Conservation (phyloP, 2,113 vertebrate genomes). For the Tiliqua scincoides region DNA sequence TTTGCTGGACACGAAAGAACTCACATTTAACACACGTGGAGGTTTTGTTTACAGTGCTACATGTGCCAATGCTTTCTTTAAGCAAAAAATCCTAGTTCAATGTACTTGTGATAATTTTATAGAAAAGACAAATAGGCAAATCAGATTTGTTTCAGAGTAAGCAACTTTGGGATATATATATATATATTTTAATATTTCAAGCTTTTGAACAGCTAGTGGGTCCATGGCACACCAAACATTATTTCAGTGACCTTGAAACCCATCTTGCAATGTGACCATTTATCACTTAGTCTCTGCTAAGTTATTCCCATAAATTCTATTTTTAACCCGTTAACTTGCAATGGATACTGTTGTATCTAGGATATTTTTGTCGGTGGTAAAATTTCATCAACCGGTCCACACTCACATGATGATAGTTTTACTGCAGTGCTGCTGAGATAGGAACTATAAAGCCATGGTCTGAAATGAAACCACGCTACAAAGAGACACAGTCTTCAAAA, state of each 20-base stretch:
- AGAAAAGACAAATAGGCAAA: conserved; percentile 51
- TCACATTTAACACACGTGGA: background rate
- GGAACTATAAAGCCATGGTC: conserved; percentile 59
- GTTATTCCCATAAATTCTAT: conserved; percentile 67
- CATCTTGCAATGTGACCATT: conserved; percentile 60
- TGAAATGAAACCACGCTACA: conserved; percentile 65
- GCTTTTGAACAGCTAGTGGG: conserved; percentile 45
- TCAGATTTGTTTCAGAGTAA: conserved; percentile 48
- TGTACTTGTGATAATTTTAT: conserved; percentile 37
- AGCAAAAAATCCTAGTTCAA: background rate
- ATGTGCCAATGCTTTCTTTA: background rate
- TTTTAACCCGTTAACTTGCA: conserved; percentile 68
- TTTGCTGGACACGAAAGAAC: background rate
- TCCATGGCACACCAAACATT: conserved; percentile 53
- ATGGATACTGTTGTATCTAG: conserved; percentile 68
- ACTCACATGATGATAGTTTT: conserved; percentile 67
- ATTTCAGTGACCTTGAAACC: conserved; percentile 65
- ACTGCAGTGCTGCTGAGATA: conserved; percentile 67
- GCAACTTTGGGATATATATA: conserved; percentile 33
- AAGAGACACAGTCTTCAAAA: conserved; percentile 46
- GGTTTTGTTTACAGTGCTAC: background rate
- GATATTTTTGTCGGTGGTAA: conserved; percentile 71
- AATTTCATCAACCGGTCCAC: conserved; percentile 67
- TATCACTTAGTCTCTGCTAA: conserved; percentile 52
- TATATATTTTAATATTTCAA: conserved; percentile 17